Evolutionary conservation across 2,888 invertebrate species (phyloP).

Genomic region (Chymomyza procnemis): DNA sequence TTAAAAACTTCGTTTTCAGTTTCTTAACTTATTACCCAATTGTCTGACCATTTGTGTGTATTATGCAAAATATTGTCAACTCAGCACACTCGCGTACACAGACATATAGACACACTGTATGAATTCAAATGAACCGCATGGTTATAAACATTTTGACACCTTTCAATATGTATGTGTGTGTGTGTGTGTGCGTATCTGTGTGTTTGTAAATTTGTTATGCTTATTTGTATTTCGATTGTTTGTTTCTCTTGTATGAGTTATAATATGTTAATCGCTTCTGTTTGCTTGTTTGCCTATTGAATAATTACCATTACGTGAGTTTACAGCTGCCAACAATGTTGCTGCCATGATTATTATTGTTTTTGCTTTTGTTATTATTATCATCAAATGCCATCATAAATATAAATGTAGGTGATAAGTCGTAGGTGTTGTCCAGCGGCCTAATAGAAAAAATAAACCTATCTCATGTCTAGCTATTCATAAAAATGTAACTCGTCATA

Average conservation of each 20-base stretch:
- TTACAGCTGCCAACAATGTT: not conserved
- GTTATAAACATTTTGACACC: slow-evolving; percentile 50
- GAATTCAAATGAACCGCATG: not conserved
- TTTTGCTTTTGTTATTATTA: slow-evolving; percentile 5
- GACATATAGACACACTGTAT: slow-evolving; percentile 13
- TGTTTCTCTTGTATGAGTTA: slow-evolving; percentile 55
- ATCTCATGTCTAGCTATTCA: not conserved
- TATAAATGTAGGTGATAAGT: slow-evolving; percentile 1
- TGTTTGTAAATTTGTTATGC: not conserved
- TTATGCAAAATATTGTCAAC: slow-evolving; percentile 56
- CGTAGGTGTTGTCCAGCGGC: not conserved
- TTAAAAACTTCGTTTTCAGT: no score
- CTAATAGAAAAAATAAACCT: not conserved
- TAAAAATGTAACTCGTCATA: not conserved
- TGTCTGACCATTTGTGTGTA: slow-evolving; percentile 35
- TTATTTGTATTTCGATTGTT: slow-evolving; percentile 25
- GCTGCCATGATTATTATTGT: no score
- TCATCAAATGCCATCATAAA: not conserved
- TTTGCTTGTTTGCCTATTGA: slow-evolving; percentile 68
- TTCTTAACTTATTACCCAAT: no score
- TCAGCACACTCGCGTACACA: slow-evolving; percentile 14
- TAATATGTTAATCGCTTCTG: slow-evolving; percentile 73
- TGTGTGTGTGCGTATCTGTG: slow-evolving; percentile 22
- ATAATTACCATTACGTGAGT: slow-evolving; percentile 62
- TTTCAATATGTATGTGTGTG: slow-evolving; percentile 11